These are phyloP conservation scores for Synchiropus splendidus DNA, from an alignment of 2,113 vertebrate genomes.

Conservation along the genomic window DNA sequence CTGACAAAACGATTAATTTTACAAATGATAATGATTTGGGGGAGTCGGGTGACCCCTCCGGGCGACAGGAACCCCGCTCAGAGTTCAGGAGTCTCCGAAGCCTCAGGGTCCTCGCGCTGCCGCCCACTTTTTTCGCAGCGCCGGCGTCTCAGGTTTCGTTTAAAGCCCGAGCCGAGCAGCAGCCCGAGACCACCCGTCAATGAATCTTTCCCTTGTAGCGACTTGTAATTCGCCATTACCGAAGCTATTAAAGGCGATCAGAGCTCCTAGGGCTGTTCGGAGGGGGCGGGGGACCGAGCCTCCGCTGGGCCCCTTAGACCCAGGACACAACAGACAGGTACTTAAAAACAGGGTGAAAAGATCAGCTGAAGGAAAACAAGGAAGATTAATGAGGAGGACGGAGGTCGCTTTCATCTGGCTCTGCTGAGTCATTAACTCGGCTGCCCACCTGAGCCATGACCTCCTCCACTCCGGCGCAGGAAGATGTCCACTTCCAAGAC, in stretches of 20 bases:
- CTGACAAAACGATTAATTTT: slow-evolving; percentile 77
- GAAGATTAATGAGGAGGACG: slow-evolving; percentile 75
- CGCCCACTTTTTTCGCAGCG: slow-evolving; percentile 58
- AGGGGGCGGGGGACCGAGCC: slow-evolving; percentile 30
- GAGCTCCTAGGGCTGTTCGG: slow-evolving; percentile 48
- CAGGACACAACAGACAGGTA: slow-evolving; percentile 71
- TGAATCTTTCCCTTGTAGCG: slow-evolving; percentile 76
- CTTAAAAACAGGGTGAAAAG: slow-evolving; percentile 75
- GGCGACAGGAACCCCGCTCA: slow-evolving; percentile 56
- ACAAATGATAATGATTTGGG: slow-evolving; percentile 73
- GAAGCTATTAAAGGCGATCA: slow-evolving; percentile 67
- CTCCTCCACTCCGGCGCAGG: slow-evolving; percentile 37
- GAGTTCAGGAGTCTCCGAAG: slow-evolving; percentile 59
- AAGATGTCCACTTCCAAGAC: too few relatives aligned
- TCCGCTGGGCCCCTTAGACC: slow-evolving; percentile 61
- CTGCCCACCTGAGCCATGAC: slow-evolving; percentile 75
- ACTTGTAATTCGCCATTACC: slow-evolving; percentile 75
- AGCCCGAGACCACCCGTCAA: slow-evolving; percentile 65
- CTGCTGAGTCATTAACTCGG: slow-evolving; percentile 72
- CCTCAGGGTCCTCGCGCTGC: slow-evolving; percentile 51
- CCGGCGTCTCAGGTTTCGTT: slow-evolving; percentile 64
- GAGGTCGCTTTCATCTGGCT: slow-evolving; percentile 73
- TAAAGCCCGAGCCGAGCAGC: slow-evolving; percentile 46
- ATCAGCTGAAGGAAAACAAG: slow-evolving; percentile 75
- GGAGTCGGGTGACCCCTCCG: slow-evolving; percentile 41